A percentile compares a stretch with the other conserved stretches of the same genome.
Conservation (phyloP, 2,113 vertebrate species). For the Boleophthalmus pectinirostris region DNA sequence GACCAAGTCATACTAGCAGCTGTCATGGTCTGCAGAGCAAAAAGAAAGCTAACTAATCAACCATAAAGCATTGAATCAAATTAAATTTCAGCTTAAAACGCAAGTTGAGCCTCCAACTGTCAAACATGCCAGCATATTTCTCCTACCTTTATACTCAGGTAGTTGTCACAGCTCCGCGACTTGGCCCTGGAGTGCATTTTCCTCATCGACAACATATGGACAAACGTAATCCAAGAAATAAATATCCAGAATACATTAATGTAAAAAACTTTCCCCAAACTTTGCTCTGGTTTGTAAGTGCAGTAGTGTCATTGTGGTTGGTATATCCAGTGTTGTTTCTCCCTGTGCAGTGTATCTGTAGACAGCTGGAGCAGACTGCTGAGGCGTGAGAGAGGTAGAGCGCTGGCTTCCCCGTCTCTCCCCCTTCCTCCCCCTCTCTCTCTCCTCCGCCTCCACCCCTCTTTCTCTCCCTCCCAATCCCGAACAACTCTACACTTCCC, state of each 20-base stretch:
- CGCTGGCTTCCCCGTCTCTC: conserved; percentile 58
- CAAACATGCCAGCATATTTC: neutral
- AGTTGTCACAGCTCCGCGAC: conserved; percentile 74
- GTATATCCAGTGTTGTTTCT: conserved; percentile 34
- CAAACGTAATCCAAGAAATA: conserved; percentile 17
- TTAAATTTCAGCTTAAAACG: neutral
- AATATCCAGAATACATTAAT: conserved; percentile 1
- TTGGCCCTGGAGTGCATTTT: conserved; percentile 78
- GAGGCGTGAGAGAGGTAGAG: conserved; percentile 74
- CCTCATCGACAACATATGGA: conserved; percentile 60
- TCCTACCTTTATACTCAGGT: conserved; percentile 78
- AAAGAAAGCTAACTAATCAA: neutral
- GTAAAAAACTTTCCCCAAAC: conserved; percentile 24
- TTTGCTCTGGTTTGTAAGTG: conserved; percentile 20
- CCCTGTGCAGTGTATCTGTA: conserved; percentile 29
- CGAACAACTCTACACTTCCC: conserved; percentile 44
- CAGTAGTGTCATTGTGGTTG: conserved; percentile 38
- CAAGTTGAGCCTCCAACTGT: neutral
- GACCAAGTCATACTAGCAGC: neutral
- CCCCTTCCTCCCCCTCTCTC: conserved; percentile 24
- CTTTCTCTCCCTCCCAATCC: conserved; percentile 11
- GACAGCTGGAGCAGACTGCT: conserved; percentile 64
- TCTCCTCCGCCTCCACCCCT: conserved; percentile 7
- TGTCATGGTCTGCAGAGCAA: neutral
- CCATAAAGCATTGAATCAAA: neutral